Evolutionary conservation across 2,797 vertebrate genomes (phyloP).

Genomic region (Myiotriccus ornatus): DNA sequence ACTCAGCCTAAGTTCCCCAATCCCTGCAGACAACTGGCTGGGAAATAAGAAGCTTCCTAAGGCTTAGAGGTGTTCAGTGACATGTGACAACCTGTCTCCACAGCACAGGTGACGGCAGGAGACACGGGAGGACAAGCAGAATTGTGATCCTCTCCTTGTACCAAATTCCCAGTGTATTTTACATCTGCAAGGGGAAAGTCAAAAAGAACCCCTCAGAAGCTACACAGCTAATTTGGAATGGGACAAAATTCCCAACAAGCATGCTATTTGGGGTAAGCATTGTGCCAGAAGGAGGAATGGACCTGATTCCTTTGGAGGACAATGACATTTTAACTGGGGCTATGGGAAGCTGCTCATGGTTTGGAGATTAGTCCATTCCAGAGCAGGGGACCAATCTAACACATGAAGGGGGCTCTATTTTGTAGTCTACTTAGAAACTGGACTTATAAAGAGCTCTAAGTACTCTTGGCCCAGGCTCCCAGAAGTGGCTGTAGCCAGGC

Average conservation of each 20-base stretch:
- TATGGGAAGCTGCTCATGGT: neutral
- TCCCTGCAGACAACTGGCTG: neutral
- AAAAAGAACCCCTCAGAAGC: neutral
- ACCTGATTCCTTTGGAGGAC: neutral
- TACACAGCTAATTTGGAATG: neutral
- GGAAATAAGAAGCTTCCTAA: neutral
- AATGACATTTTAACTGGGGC: neutral
- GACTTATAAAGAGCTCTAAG: neutral
- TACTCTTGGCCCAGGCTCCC: neutral
- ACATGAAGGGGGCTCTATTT: neutral
- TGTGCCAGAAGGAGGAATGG: neutral
- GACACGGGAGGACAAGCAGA: neutral
- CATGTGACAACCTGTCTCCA: neutral
- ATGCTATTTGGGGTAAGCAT: neutral
- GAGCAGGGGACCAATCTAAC: neutral
- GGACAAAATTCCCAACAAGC: neutral
- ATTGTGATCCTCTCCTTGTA: neutral
- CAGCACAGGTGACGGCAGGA: neutral
- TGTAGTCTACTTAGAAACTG: neutral
- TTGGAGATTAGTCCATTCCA: neutral
- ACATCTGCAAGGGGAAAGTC: neutral
- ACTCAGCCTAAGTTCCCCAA: neutral
- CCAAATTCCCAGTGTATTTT: neutral
- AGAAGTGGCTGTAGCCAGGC: neutral
- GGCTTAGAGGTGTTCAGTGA: neutral